Conservation (phyloP, 2,797 vertebrate species). For the Neosilurus hyrtlii region DNA sequence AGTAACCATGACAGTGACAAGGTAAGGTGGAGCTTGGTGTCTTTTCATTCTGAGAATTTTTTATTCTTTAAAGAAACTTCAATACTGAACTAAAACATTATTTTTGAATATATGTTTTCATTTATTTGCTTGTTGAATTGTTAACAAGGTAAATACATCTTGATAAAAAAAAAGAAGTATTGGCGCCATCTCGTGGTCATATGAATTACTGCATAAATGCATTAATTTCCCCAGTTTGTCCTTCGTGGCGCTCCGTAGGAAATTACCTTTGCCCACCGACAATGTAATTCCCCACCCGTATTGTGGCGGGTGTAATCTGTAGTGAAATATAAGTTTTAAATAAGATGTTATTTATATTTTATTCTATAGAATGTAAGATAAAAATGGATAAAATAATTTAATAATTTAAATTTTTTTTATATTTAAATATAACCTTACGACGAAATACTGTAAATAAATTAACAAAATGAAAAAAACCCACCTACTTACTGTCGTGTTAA, state of each 20-base stretch:
- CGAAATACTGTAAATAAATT: too few relatives aligned
- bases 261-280: background rate
- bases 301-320: background rate
- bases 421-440: too few relatives aligned
- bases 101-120: too few relatives aligned
- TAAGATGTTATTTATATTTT: background rate
- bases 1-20: too few relatives aligned
- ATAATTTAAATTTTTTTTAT: too few relatives aligned
- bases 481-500: too few relatives aligned
- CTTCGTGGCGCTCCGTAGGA: background rate
- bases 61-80: background rate
- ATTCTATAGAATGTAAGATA: background rate
- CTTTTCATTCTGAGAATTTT: background rate
- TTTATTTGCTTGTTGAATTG: too few relatives aligned
- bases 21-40: background rate
- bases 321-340: background rate
- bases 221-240: background rate
- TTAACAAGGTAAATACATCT: too few relatives aligned
- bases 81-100: background rate
- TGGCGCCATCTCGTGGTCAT: background rate
- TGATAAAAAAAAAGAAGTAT: background rate
- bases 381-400: background rate
- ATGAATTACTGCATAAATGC: too few relatives aligned
- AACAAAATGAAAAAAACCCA: too few relatives aligned
- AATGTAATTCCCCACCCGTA: background rate